Evolutionary conservation across 2,888 invertebrate genomes (phyloP).

Genomic region (Acanthopleura granulata): DNA sequence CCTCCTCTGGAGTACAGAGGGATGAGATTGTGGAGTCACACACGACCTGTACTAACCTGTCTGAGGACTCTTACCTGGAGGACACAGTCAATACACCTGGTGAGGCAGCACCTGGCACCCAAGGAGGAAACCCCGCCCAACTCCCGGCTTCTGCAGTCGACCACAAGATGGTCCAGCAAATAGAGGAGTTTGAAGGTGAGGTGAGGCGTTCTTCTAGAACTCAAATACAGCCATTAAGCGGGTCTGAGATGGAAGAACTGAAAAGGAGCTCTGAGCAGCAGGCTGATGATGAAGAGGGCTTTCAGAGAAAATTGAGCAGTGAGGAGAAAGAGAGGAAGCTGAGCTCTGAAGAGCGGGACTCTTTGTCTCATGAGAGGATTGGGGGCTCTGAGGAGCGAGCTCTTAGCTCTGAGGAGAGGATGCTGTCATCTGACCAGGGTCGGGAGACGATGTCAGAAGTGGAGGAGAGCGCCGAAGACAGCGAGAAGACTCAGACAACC

Average conservation of each 20-base stretch:
- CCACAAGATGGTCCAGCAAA: constrained; percentile 63
- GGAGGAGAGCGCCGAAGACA: constrained; percentile 38
- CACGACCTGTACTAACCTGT: neutral
- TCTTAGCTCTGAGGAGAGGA: constrained; percentile 30
- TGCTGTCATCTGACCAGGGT: constrained; percentile 47
- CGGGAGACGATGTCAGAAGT: constrained; percentile 49
- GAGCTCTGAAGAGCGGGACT: neutral
- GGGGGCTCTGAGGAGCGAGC: neutral
- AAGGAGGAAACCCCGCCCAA: neutral
- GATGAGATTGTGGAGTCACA: constrained; percentile 1
- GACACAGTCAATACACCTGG: neutral
- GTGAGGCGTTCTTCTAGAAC: neutral
- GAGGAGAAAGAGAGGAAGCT: neutral
- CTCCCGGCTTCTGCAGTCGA: constrained; percentile 42
- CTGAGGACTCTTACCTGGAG: neutral
- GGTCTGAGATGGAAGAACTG: neutral
- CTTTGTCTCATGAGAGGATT: neutral
- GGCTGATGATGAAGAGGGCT: neutral
- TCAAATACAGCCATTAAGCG: neutral
- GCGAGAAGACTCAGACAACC: constrained; percentile 41
- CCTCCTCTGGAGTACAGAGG: constrained; percentile 21
- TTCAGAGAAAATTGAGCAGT: neutral
- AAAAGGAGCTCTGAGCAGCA: neutral
- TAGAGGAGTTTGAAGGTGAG: constrained; percentile 51
- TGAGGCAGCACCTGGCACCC: neutral